phyloP scores from a whole-genome alignment of 2,113 vertebrate genomes.

The Albula goreensis region DNA sequence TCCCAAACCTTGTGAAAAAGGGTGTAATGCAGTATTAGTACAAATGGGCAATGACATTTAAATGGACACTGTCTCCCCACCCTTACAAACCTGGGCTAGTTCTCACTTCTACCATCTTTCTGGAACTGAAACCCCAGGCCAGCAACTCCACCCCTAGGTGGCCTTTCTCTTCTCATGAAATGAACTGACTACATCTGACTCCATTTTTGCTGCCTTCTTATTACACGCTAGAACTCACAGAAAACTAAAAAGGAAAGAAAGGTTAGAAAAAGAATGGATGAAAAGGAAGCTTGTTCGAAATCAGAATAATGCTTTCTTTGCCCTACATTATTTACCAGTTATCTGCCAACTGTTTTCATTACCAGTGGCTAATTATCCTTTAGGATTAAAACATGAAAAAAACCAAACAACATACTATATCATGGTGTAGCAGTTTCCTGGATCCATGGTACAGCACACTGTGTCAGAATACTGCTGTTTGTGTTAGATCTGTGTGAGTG shows the following conservation, averaged over 20 bases:
- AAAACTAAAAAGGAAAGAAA: not conserved
- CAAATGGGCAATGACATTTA: not conserved
- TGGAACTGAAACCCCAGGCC: not conserved
- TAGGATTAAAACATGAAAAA: not conserved
- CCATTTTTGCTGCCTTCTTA: not conserved
- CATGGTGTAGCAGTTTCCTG: not conserved
- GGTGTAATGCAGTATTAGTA: not conserved
- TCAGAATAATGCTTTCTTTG: not conserved
- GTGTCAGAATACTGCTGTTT: too few species aligned
- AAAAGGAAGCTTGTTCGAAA: not conserved
- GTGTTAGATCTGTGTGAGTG: not conserved
- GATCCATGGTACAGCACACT: not conserved
- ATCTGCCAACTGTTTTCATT: not conserved
- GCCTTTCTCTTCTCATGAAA: not conserved
- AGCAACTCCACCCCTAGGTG: not conserved
- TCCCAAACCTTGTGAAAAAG: not conserved
- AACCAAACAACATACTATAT: not conserved
- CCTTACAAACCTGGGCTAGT: not conserved
- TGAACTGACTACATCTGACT: not conserved
- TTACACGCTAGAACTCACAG: conserved; percentile 9
- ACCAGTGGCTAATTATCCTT: not conserved
- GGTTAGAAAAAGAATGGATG: not conserved
- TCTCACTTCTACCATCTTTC: not conserved
- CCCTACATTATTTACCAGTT: not conserved
- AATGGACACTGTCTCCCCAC: not conserved